Conservation (phyloP, 1,140 invertebrate genomes). For the Orussus abietinus region DNA sequence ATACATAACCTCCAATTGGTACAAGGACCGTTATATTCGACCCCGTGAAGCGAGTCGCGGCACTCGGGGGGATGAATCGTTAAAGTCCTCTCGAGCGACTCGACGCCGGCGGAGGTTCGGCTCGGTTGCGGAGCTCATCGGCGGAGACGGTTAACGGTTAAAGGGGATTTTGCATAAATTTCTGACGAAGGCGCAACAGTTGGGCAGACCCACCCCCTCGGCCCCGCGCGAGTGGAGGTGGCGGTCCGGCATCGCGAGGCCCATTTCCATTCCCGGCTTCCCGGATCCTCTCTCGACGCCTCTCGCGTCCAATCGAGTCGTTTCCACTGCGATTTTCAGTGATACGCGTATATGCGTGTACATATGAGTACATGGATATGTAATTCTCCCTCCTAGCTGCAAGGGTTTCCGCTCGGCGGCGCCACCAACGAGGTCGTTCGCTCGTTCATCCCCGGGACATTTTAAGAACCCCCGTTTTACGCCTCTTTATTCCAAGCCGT, state of each 20-base stretch:
- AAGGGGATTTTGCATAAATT: conserved; percentile 37
- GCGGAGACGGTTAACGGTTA: conserved; percentile 31
- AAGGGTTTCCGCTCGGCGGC: too few relatives aligned
- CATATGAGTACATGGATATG: too few relatives aligned
- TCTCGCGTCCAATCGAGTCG: not conserved
- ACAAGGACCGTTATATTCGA: too few relatives aligned
- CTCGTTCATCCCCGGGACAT: too few relatives aligned
- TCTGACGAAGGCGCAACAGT: conserved; percentile 45
- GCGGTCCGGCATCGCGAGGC: conserved; percentile 11
- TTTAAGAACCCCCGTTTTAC: too few relatives aligned
- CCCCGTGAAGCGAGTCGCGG: too few relatives aligned
- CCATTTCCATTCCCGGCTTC: conserved; percentile 27
- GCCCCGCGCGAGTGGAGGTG: conserved; percentile 16
- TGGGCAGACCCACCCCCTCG: conserved; percentile 29
- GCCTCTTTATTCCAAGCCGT: not conserved
- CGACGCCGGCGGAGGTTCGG: conserved; percentile 28
- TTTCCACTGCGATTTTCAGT: not conserved
- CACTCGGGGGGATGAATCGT: conserved; percentile 25
- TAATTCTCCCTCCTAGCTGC: too few relatives aligned
- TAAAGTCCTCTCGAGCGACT: conserved; percentile 33
- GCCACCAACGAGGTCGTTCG: too few relatives aligned
- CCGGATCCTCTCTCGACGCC: not conserved
- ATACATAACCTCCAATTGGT: too few relatives aligned
- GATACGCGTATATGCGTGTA: too few relatives aligned
- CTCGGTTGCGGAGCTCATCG: conserved; percentile 39